Percentiles rank a stretch among this genome's conserved stretches.
phyloP scores from a whole-genome alignment of 2,113 vertebrate genomes.

The Aplodontia rufa region DNA sequence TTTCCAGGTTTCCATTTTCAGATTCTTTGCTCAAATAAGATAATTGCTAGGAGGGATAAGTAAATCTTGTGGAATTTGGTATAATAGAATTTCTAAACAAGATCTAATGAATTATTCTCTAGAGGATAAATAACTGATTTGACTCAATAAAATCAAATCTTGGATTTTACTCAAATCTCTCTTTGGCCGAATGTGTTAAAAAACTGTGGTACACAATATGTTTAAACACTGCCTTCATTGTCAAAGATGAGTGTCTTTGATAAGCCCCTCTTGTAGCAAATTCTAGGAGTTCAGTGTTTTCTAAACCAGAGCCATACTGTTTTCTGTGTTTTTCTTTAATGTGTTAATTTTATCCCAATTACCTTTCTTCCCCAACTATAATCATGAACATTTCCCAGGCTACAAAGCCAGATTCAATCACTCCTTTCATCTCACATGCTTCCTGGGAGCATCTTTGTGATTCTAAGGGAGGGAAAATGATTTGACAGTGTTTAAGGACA shows the following conservation, averaged over 20 bases:
- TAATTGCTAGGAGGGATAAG: background rate
- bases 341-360: background rate
- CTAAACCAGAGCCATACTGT: background rate
- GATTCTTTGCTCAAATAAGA: background rate
- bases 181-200: background rate
- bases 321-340: background rate
- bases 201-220: background rate
- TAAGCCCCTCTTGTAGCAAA: background rate
- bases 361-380: background rate
- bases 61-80: background rate
- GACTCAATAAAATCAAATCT: background rate
- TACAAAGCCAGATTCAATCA: background rate
- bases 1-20: background rate
- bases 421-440: background rate
- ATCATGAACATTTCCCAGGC: background rate
- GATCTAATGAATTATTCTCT: background rate
- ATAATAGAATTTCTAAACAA: background rate
- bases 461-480: too few relatives aligned
- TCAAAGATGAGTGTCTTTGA: background rate
- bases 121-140: background rate
- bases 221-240: background rate
- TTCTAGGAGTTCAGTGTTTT: background rate
- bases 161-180: background rate
- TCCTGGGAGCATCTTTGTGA: background rate
- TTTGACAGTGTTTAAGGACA: background rate